Evolutionary conservation across 2,113 vertebrate genomes (phyloP), one percentile per base, ranked within the genome.

Genomic region (Hippocampus mohnikei): DNA sequence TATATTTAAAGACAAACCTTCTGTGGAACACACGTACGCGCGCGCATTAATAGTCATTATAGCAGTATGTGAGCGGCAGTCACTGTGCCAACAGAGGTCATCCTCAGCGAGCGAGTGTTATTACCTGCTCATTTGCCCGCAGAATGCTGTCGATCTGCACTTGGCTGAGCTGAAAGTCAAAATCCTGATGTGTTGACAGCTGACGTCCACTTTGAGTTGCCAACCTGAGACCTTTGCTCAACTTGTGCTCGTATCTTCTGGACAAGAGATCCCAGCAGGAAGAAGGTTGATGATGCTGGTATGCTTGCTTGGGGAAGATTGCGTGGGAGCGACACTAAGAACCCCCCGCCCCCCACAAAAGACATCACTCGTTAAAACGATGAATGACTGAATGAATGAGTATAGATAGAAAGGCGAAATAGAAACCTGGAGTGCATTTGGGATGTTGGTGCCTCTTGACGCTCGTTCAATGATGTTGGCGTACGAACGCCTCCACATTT

Each of bases 61-160:
- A 18, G 15, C 46, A 48, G 13, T 2, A n/a, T n/a, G 18, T 53
- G 21, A 10, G 21, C 33, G 33, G 33, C 33, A 18, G 21, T n/a
- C 52, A 55, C 8, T n/a, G n/a, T 55, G 7, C 21, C 8, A 55
- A 23, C n/a, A 23, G 18, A 21, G 21, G 21, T n/a, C 20, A 48
- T 9, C 16, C 12, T 12, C 42, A 25, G 10, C 40, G 21, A 42
- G 18, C n/a, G 27, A 37, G 1, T 16, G 12, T 25, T 0, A 62
- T 66, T 76, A 90, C 90, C 85, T 94, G 92, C 62, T 98, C 96
- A 0, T 94, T 91, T 0, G 92, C 91, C 64, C 93, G 81, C 52
- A 99, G 91, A 4, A 96, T 80, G 55, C 89, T 87, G 25, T 94
- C 93, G 66, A 97, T 92, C 78, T 98, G 95, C 0, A 93, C 81